Base-by-base conservation (phyloP, 2,113 vertebrate genomes). In the Pseudolaguvia tuberculata region DNA sequence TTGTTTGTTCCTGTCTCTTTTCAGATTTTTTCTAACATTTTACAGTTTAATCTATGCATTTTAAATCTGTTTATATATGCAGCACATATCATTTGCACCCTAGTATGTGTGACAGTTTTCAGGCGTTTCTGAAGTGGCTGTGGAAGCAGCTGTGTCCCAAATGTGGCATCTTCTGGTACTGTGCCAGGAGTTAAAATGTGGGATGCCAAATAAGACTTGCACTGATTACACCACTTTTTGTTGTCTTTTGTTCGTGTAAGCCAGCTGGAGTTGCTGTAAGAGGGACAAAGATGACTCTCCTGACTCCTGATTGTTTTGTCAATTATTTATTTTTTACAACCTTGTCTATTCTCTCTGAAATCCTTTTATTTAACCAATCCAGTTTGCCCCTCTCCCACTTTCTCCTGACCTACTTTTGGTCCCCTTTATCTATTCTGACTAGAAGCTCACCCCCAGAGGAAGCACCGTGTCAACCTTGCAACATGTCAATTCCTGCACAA, bases 391-490 rank as follows among this genome's bases (percentile, higher is more conserved):
- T 66, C 68, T 59, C 75, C 77, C 78, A 76, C 81, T 86, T 85
- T 85, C 83, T 86, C 75, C 82, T 91, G 91, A 92, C 91, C 91
- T 91, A 92, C 80, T 90, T 92, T 79, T 91, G 91, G 91, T 91
- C 91, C 91, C 91, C 80, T 90, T 92, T 79, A 89, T 89, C 89
- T 87, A 88, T 91, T 89, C 87, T 85, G 84, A 87, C 85, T 85
- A 86, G 88, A 87, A 89, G 89, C 89, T 89, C 88, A 86, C 85
- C 90, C 90, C 90, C 89, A 84, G 87, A 90, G 90, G 91, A 85
- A 83, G 86, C 86, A 84, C 85, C 11, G 78, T 90, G 88, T 90
- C 89, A 91, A 84, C 82, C 89, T 79, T 59, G 79, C 77, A 78
- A 86, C 87, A 84, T 81, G 81, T 89, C 90, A 91, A 84, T 87